These are phyloP conservation scores for Stigmatopora nigra DNA, from an alignment of 2,113 vertebrate species.

Conservation along the genomic window DNA sequence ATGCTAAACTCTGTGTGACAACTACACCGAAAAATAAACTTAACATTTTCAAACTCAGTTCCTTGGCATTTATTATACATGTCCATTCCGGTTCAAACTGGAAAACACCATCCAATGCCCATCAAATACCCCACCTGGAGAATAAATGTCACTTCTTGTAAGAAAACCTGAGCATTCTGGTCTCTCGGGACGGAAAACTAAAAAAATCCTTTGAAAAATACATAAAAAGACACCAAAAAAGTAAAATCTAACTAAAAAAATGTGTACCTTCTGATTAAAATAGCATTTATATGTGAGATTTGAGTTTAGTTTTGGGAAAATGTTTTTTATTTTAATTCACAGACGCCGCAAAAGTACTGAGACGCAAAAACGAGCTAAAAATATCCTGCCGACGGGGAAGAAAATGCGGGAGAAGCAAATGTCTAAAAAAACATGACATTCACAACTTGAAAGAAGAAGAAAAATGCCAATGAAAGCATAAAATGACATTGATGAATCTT, in stretches of 20 bases:
- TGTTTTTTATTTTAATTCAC: no score
- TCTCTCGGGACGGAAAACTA: not conserved
- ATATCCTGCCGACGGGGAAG: not conserved
- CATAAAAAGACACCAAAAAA: slow-evolving; percentile 16
- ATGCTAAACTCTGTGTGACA: no score
- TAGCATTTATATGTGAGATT: no score
- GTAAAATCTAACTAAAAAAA: slow-evolving; percentile 12
- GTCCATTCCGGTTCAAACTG: not conserved
- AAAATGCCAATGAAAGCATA: not conserved
- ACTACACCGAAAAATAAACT: no score
- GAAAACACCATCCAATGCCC: not conserved
- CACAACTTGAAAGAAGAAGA: not conserved
- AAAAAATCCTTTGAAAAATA: slow-evolving; percentile 3
- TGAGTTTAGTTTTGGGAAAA: no score
- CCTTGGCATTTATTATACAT: not conserved
- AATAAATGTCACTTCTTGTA: slow-evolving; percentile 16
- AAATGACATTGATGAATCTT: not conserved
- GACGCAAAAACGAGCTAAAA: not conserved
- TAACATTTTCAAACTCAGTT: not conserved
- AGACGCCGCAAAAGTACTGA: no score
- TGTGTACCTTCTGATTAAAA: no score
- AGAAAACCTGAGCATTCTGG: not conserved
- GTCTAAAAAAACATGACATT: slow-evolving; percentile 2
- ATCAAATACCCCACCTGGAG: not conserved
- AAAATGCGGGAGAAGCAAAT: slow-evolving; percentile 18